Base-by-base conservation (phyloP, 2,888 invertebrate genomes). In the Rhagophthalmus giganteus region DNA sequence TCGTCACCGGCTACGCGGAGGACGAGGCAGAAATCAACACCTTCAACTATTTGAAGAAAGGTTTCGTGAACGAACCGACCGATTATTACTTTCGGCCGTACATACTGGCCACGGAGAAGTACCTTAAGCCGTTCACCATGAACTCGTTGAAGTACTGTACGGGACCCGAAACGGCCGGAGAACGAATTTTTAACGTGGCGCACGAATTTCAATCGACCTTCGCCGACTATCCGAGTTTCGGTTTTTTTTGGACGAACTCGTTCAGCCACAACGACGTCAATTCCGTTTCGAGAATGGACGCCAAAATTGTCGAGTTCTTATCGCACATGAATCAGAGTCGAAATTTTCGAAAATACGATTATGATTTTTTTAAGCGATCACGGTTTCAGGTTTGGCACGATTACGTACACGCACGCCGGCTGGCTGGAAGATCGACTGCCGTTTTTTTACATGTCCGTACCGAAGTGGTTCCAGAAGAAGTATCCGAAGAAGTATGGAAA, bases 61-160 rank as follows among this genome's bases (percentile, higher is more conserved):
- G 88, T 1, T 94, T 93, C 65, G 76, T 77, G 3, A 72, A 80
- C 6, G 81, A 83, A 1, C 94, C 94, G 0, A 86, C 88, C 0
- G 90, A 94, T 67, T 90, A 90, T 66, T 94, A 92, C 60, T 76
- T 88, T 57, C 78, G 89, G 40, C 86, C 92, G 0, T 85, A 88
- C 62, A 81, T 87, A 55, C 64, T 86, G 5, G 87, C 87, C 8
- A 81, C 84, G 0, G 85, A 86, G 71, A 77, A 26, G 15, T 72
- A 79, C 52, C 68, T 81, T 1, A 48, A 58, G 28, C 42, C 45
- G 3, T 14, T 30, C 6, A 1, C 13, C 2, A 49, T 66, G 1
- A 66, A 68, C 40, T 57, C 56, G 0, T 63, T 68, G 55, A 64
- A 64, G 1, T 68, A 60, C 51, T 86, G 86, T 62, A 68, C 82